Conservation (phyloP, 2,888 invertebrate species). For the Ophioninae sp. region DNA sequence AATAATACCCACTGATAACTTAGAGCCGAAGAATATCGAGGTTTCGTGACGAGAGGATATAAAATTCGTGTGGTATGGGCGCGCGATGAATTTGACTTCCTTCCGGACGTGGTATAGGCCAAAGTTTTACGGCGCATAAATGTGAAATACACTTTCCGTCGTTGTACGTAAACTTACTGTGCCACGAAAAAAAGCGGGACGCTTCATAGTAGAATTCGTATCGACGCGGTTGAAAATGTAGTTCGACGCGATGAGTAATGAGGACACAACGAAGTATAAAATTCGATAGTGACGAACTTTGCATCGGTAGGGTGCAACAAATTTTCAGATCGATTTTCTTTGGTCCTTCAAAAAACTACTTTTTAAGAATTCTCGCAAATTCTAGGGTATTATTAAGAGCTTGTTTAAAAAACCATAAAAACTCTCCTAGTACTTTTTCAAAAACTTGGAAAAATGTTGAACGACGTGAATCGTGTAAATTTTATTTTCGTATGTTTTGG, state of each 20-base stretch:
- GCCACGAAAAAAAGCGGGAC: background rate
- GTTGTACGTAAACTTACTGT: background rate
- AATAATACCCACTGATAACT: slow-evolving; percentile 11
- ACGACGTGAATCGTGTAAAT: too few species aligned
- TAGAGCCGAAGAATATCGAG: slow-evolving; percentile 3
- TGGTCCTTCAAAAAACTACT: too few species aligned
- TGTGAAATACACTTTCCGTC: background rate
- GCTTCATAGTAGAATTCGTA: background rate
- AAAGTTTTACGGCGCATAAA: background rate
- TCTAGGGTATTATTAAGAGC: too few species aligned
- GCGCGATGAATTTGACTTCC: slow-evolving; percentile 38
- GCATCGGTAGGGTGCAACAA: too few species aligned
- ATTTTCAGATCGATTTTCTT: too few species aligned
- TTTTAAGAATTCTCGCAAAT: too few species aligned
- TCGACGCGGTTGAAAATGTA: background rate
- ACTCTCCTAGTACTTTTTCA: too few species aligned
- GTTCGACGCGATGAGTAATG: background rate
- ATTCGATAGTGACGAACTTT: background rate
- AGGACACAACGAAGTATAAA: background rate
- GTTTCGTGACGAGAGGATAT: slow-evolving; percentile 56
- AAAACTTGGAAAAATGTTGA: too few species aligned
- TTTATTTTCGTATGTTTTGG: too few species aligned
- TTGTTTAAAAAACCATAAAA: too few species aligned
- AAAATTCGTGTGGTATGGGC: slow-evolving; percentile 37
- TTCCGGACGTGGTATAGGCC: background rate